Percentiles rank a stretch among this genome's conserved stretches.
Conservation (phyloP, 2,797 vertebrate genomes). For the Xyrichtys novacula region DNA sequence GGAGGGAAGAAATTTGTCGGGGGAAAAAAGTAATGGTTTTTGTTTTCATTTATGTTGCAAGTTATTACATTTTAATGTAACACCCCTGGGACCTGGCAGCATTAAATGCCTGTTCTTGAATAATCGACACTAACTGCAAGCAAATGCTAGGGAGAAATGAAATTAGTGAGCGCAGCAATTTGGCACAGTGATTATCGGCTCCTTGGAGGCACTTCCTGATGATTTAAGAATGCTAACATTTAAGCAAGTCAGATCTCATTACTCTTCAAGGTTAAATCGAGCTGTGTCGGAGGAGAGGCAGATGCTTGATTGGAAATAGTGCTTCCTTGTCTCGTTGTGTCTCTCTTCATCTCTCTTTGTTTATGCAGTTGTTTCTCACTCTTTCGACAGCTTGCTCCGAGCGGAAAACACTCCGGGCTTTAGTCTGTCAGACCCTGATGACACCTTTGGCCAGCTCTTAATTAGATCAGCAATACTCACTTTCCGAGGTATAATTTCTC, state of each 20-base stretch:
- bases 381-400: constrained; percentile 41
- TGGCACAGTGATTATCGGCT: constrained; percentile 88
- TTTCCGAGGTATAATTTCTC: constrained; percentile 68
- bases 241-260: constrained; percentile 90
- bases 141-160: constrained; percentile 88
- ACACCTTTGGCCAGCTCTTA: constrained; percentile 73
- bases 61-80: constrained; percentile 89
- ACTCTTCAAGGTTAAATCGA: constrained; percentile 89
- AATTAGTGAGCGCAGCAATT: constrained; percentile 86
- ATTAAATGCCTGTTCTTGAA: constrained; percentile 91
- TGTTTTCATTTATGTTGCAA: constrained; percentile 90
- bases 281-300: constrained; percentile 77
- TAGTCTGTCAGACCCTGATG: constrained; percentile 67
- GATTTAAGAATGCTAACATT: constrained; percentile 88
- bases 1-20: constrained; percentile 56
- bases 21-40: constrained; percentile 79
- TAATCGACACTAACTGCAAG: constrained; percentile 90
- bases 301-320: constrained; percentile 79
- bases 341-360: constrained; percentile 69
- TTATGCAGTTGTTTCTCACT: constrained; percentile 53
- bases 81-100: constrained; percentile 84
- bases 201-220: constrained; percentile 86
- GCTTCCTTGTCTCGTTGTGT: constrained; percentile 58
- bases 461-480: constrained; percentile 74
- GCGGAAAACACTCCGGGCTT: constrained; percentile 44